Percentiles rank a stretch among this genome's conserved stretches.
Evolutionary conservation across 2,888 invertebrate species (phyloP).

Genomic region (Clusia tigrina): DNA sequence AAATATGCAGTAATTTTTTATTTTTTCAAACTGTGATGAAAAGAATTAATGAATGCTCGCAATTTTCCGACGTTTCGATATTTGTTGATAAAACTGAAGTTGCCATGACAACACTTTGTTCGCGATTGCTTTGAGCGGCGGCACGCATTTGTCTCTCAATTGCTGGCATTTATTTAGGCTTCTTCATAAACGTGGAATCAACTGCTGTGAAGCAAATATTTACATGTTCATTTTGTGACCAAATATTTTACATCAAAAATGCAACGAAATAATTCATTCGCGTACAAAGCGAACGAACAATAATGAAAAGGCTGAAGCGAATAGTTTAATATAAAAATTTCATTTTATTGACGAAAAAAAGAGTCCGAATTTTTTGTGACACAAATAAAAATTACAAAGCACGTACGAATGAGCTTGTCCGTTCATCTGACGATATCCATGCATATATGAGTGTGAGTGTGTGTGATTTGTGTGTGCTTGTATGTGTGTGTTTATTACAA

Average conservation of each 20-base stretch:
- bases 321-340: not conserved
- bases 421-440: not conserved
- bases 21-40: no score
- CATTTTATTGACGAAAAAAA: no score
- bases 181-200: no score
- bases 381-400: not conserved
- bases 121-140: no score
- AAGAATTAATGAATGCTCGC: no score
- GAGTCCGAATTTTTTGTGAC: not conserved
- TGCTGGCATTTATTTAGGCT: no score
- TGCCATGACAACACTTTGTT: no score
- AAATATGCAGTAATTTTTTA: no score
- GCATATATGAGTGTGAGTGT: slow-evolving; percentile 3
- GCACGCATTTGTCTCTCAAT: no score
- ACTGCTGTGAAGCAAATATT: not conserved
- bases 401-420: not conserved
- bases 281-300: not conserved
- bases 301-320: not conserved
- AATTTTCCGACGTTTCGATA: no score
- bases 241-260: not conserved
- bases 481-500: slow-evolving; percentile 1
- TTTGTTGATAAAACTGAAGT: no score
- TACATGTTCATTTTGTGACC: not conserved
- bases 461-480: not conserved
- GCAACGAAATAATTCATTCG: not conserved